Evolutionary conservation across 2,888 invertebrate genomes (phyloP).

Genomic region (Tetheella fluctuosa): DNA sequence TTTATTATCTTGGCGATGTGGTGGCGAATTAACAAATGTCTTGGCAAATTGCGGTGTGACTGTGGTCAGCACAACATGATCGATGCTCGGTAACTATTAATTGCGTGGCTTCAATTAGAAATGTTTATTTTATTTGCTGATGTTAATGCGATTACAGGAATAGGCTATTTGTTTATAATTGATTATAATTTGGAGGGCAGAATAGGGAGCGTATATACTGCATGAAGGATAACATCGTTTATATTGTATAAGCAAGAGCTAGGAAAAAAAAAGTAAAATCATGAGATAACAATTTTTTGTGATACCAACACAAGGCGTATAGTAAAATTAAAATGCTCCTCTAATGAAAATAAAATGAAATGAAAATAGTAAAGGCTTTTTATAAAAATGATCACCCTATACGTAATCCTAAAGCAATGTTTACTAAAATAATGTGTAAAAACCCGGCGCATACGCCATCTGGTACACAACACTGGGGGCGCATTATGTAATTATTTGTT

Average conservation of each 20-base stretch:
- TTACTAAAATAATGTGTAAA: slow-evolving; percentile 75
- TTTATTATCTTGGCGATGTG: slow-evolving; percentile 6
- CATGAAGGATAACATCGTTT: no score
- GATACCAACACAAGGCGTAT: no score
- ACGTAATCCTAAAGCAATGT: slow-evolving; percentile 56
- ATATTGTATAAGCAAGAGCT: no score
- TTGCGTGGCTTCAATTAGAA: slow-evolving; percentile 14
- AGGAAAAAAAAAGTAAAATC: no score
- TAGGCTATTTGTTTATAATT: slow-evolving; percentile 11
- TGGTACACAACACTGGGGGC: slow-evolving; percentile 52
- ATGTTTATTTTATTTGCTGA: slow-evolving; percentile 18
- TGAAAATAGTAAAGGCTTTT: not conserved
- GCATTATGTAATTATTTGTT: slow-evolving; percentile 75
- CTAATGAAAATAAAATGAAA: no score
- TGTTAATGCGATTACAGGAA: slow-evolving; percentile 11
- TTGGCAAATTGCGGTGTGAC: slow-evolving; percentile 16
- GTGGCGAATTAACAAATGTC: slow-evolving; percentile 4
- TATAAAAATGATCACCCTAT: slow-evolving; percentile 48
- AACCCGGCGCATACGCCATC: slow-evolving; percentile 72
- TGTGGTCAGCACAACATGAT: slow-evolving; percentile 14
- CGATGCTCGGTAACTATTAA: slow-evolving; percentile 10
- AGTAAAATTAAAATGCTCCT: no score
- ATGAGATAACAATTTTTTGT: no score
- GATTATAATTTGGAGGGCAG: not conserved
- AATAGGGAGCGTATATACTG: not conserved